Percentiles rank a stretch among this genome's conserved stretches.
Evolutionary conservation across 2,113 vertebrate species (phyloP).

Genomic region (Myotis davidii): DNA sequence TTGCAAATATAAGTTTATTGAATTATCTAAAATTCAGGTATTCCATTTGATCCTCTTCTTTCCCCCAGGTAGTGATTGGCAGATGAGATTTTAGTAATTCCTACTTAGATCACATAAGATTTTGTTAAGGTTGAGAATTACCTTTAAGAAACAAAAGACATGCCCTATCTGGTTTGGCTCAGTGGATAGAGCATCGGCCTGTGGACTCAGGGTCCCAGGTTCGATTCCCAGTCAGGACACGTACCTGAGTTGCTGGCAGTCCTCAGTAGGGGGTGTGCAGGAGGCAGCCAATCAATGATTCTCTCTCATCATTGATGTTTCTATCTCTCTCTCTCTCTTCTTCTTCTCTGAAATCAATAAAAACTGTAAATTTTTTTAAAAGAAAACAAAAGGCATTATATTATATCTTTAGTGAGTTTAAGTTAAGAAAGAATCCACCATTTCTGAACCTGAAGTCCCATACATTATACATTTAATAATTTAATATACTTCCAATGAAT

Average conservation of each 20-base stretch:
- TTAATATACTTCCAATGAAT: constrained; percentile 28
- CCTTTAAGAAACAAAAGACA: background rate
- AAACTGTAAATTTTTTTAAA: too few species aligned
- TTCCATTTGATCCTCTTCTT: background rate
- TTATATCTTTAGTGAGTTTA: background rate
- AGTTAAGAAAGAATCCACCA: background rate
- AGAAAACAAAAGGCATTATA: background rate
- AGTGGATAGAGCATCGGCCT: too few species aligned
- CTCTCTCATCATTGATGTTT: too few species aligned
- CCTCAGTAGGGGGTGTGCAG: too few species aligned
- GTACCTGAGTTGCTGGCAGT: too few species aligned
- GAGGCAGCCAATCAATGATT: too few species aligned
- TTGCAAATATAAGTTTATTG: background rate
- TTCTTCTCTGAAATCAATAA: too few species aligned
- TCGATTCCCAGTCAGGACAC: too few species aligned
- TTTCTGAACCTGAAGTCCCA: background rate
- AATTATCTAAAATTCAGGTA: background rate
- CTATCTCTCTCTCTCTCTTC: too few species aligned
- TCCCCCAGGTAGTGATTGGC: background rate
- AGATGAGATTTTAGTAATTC: background rate
- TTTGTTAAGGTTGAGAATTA: background rate
- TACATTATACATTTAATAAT: constrained; percentile 3
- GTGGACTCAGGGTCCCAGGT: too few species aligned
- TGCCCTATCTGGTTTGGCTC: too few species aligned
- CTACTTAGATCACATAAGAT: background rate